A percentile compares a stretch with the other conserved stretches of the same genome.
These are phyloP conservation scores for Aphidius ervi DNA, from an alignment of 1,140 invertebrate genomes.

Conservation along the genomic window DNA sequence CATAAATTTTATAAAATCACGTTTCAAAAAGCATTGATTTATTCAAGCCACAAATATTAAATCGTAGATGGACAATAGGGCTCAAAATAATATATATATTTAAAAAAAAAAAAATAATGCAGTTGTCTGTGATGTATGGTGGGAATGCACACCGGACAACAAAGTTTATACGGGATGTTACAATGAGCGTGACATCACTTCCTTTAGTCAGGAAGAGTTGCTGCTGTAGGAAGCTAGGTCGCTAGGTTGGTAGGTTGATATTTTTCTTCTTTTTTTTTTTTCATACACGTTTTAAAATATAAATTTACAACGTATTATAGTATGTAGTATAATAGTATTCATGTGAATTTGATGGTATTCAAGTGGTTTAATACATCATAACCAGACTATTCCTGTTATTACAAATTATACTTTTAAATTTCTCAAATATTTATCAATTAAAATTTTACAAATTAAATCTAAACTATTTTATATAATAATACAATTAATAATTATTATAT, in stretches of 20 bases:
- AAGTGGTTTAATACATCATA: conserved; percentile 5
- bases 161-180: conserved; percentile 36
- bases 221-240: conserved; percentile 35
- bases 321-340: conserved; percentile 12
- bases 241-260: conserved; percentile 35
- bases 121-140: too few relatives aligned
- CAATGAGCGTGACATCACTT: conserved; percentile 45
- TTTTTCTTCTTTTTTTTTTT: too few relatives aligned
- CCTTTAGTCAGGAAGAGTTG: conserved; percentile 34
- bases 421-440: not conserved
- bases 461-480: not conserved
- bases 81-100: too few relatives aligned
- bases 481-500: not conserved
- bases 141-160: too few relatives aligned
- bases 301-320: conserved; percentile 17
- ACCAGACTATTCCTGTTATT: conserved; percentile 4
- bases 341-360: conserved; percentile 8
- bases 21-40: too few relatives aligned
- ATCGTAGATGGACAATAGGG: too few relatives aligned
- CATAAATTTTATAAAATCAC: too few relatives aligned
- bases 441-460: conserved; percentile 1
- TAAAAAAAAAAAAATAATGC: too few relatives aligned
- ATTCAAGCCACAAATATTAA: too few relatives aligned
- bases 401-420: conserved; percentile 1
- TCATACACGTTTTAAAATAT: too few relatives aligned